Conservation (phyloP, 2,113 vertebrate genomes). For the Megaleporinus macrocephalus region DNA sequence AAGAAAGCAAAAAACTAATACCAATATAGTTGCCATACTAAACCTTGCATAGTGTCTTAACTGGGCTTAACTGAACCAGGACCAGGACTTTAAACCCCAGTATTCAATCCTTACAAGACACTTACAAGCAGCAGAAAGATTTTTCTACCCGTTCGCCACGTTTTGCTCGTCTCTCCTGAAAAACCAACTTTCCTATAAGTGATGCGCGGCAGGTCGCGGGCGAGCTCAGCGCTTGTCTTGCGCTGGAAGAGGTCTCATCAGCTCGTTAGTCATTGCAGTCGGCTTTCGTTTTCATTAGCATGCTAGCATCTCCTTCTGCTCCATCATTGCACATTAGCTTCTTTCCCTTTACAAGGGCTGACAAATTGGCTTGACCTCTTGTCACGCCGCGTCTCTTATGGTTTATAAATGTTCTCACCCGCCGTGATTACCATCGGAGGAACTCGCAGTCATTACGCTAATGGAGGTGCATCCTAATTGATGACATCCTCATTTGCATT, state of each 20-base stretch:
- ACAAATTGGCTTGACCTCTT: constrained; percentile 67
- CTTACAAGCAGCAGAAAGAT: too few relatives aligned
- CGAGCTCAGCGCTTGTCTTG: background rate
- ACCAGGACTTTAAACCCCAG: too few relatives aligned
- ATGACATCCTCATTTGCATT: constrained; percentile 76
- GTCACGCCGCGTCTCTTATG: constrained; percentile 52
- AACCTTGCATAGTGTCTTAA: too few relatives aligned
- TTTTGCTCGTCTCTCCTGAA: too few relatives aligned
- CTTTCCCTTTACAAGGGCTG: constrained; percentile 45
- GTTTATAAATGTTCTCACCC: constrained; percentile 69
- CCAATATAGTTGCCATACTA: too few relatives aligned
- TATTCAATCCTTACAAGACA: too few relatives aligned
- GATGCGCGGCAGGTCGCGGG: background rate
- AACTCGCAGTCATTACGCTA: constrained; percentile 75
- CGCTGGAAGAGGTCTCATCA: background rate
- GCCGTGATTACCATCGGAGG: constrained; percentile 64
- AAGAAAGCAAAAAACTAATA: too few relatives aligned
- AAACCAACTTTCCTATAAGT: background rate
- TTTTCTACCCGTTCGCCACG: too few relatives aligned
- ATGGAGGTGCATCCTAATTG: constrained; percentile 78
- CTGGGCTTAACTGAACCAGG: too few relatives aligned
- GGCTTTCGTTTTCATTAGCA: background rate
- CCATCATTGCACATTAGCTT: constrained; percentile 23
- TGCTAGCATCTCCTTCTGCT: constrained; percentile 4
- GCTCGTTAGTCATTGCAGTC: background rate